Evolutionary conservation across 2,888 invertebrate genomes (phyloP).

Genomic region (Mimumesa dahlbomi): DNA sequence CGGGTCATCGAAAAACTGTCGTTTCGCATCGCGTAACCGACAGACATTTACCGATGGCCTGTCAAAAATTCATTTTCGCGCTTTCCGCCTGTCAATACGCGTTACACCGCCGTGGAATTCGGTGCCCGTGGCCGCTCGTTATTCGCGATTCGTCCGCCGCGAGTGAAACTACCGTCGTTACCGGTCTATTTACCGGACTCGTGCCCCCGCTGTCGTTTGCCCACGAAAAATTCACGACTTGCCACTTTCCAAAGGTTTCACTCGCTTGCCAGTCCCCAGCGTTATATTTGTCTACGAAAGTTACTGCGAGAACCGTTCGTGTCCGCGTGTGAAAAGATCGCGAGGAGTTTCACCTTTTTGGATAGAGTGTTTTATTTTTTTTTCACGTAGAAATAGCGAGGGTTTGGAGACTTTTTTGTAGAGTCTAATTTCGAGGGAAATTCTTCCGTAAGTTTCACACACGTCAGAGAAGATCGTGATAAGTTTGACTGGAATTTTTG

Average conservation of each 20-base stretch:
- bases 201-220: background rate
- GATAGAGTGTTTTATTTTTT: too few relatives aligned
- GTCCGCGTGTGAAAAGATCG: background rate
- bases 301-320: background rate
- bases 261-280: background rate
- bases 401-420: too few relatives aligned
- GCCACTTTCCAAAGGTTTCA: background rate
- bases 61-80: slow-evolving; percentile 64
- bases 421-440: too few relatives aligned
- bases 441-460: too few relatives aligned
- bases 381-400: too few relatives aligned
- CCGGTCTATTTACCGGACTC: slow-evolving; percentile 1
- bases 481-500: too few relatives aligned
- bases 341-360: too few relatives aligned
- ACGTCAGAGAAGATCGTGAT: too few relatives aligned
- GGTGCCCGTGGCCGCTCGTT: slow-evolving; percentile 11
- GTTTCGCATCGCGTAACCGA: slow-evolving; percentile 32
- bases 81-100: slow-evolving; percentile 59
- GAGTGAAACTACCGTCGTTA: slow-evolving; percentile 14
- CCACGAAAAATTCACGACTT: background rate
- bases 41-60: slow-evolving; percentile 55
- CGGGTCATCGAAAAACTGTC: slow-evolving; percentile 51
- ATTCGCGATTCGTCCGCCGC: slow-evolving; percentile 9
- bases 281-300: background rate
- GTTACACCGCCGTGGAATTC: slow-evolving; percentile 31